Evolutionary conservation across 2,888 invertebrate species (phyloP).

Genomic region (Punctoribates punctum): DNA sequence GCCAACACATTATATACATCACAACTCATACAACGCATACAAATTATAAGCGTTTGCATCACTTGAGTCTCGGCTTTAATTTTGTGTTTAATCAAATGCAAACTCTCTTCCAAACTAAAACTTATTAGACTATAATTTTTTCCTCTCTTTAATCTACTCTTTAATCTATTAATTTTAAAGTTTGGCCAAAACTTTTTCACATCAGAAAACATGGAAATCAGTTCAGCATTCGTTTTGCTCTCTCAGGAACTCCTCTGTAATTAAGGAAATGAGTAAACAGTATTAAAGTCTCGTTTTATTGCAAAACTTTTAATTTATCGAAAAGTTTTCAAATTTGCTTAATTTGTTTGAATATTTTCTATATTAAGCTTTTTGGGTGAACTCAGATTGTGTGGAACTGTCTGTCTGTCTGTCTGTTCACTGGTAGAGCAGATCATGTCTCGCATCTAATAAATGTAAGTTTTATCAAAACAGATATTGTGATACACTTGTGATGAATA

Average conservation of each 20-base stretch:
- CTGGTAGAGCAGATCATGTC: not conserved
- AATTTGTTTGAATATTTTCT: not conserved
- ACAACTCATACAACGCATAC: constrained; percentile 25
- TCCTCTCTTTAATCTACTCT: not conserved
- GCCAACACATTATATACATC: not conserved
- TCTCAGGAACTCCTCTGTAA: not conserved
- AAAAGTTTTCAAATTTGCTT: not conserved
- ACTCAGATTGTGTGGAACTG: too few species aligned
- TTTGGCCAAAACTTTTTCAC: constrained; percentile 13
- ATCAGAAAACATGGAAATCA: not conserved
- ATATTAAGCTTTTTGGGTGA: not conserved
- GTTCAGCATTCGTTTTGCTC: not conserved
- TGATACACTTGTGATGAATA: not conserved
- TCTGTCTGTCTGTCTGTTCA: too few species aligned
- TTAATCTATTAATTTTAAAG: constrained; percentile 14
- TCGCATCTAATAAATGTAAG: not conserved
- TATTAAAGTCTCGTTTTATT: constrained; percentile 20
- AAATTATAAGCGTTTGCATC: not conserved
- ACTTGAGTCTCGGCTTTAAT: not conserved
- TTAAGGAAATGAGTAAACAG: constrained; percentile 26
- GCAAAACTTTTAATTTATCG: not conserved
- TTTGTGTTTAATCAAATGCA: constrained; percentile 13
- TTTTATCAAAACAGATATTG: not conserved
- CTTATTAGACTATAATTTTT: constrained; percentile 10
- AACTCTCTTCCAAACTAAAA: not conserved